Base-by-base conservation (phyloP, 2,113 vertebrate genomes). In the Nanorana parkeri region DNA sequence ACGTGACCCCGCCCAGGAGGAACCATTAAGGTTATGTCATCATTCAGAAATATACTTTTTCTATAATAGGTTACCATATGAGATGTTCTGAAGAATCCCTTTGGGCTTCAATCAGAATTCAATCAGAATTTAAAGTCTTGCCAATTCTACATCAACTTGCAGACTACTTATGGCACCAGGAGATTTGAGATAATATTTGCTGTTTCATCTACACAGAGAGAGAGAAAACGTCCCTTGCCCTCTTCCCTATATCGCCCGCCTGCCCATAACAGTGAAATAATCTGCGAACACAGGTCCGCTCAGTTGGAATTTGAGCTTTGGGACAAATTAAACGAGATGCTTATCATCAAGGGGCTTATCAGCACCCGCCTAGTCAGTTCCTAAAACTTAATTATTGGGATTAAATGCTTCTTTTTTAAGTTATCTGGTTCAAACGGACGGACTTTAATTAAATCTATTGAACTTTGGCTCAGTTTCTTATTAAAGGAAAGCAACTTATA, bases 351-450 rank as follows among this genome's bases (percentile, higher is more conserved):
- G 78, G 78, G 78, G 21, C 68, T 80, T 71, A 80, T 71, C 67
- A 63, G 28, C 55, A 76, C 67, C 36, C 55, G 67, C 32, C 54
- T 58, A n/a, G 47, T 11, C 29, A 23, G 28, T 26, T 78, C 68
- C 68, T 21, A 80, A 80, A 71, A 71, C 78, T 52, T 71, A 71
- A 80, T 80, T 80, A 80, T 80, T 80, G 68, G 67, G 78, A 80
- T 80, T 80, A 71, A 80, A 71, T 80, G 67, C 78, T 80, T 63
- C 68, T 72, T 80, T 80, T 80, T 71, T 15, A 80, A 80, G 56
- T 71, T 80, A 80, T 80, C 78, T 66, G 56, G 23, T 71, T 80
- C 78, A 80, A 63, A 72, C 78, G 36, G 54, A 20, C 51, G 78
- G 78, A 71, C 68, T 52, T 80, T 79, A 79, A 79, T 79, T 80